Percentiles rank a stretch among this genome's conserved stretches.
Conservation (phyloP, 2,888 invertebrate species). For the Nasonia oneida region DNA sequence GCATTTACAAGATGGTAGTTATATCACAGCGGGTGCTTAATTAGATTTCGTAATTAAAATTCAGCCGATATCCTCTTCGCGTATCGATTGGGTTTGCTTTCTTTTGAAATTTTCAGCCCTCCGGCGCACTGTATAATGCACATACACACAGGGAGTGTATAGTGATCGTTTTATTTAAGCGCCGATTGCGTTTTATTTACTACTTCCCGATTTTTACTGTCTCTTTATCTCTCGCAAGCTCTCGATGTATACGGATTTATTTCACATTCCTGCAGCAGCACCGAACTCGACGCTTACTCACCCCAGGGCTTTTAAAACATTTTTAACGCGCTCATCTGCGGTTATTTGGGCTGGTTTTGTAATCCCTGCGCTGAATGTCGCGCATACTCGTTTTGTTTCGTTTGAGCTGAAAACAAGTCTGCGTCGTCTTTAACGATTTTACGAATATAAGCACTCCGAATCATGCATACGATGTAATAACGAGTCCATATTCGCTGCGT, state of each 20-base stretch:
- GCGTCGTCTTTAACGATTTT: no score
- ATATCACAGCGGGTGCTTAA: constrained; percentile 9
- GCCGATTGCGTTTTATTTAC: not conserved
- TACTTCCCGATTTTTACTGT: not conserved
- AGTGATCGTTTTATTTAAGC: not conserved
- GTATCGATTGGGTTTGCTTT: not conserved
- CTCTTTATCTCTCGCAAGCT: not conserved
- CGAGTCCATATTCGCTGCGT: no score
- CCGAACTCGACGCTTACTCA: not conserved
- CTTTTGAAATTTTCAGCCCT: not conserved
- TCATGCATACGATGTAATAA: no score
- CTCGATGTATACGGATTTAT: not conserved
- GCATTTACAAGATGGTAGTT: constrained; percentile 36
- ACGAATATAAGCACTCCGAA: no score
- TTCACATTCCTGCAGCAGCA: not conserved
- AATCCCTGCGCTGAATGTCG: not conserved
- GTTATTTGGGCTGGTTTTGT: not conserved
- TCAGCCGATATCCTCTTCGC: not conserved
- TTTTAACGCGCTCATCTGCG: not conserved
- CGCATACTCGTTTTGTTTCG: not conserved
- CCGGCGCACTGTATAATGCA: not conserved
- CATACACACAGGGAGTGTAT: no score
- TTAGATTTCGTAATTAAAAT: constrained; percentile 49
- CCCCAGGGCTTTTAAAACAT: not conserved
- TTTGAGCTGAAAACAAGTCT: no score